phyloP scores from a whole-genome alignment of 2,113 vertebrate genomes.

The Talpa occidentalis region DNA sequence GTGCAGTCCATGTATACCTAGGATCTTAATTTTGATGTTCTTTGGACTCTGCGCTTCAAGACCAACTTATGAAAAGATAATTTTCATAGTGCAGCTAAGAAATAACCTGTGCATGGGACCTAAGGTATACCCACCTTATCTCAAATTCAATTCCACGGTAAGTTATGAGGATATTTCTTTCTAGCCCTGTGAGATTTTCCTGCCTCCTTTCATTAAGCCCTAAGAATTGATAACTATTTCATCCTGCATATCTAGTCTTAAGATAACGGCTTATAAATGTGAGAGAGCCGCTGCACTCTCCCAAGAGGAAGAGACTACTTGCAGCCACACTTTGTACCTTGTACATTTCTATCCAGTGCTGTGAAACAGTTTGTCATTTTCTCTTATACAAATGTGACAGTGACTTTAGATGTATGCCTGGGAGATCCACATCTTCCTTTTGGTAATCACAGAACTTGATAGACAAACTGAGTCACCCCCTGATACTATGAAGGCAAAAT shows the following conservation, averaged over 20 bases:
- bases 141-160: conserved; percentile 25
- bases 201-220: neutral
- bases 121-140: conserved; percentile 2
- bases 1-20: neutral
- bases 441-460: neutral
- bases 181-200: neutral
- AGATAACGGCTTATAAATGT: neutral
- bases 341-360: neutral
- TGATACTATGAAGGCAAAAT: neutral
- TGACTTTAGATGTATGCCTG: neutral
- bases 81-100: conserved; percentile 25
- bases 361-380: neutral
- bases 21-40: neutral
- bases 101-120: neutral
- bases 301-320: neutral
- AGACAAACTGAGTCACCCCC: neutral
- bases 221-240: neutral
- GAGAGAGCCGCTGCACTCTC: neutral
- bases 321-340: neutral
- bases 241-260: neutral
- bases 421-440: neutral
- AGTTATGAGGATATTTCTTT: conserved; percentile 30
- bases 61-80: conserved; percentile 17
- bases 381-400: neutral
- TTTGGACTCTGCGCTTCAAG: conserved; percentile 16